A percentile compares a stretch with the other conserved stretches of the same genome.
phyloP scores from a whole-genome alignment of 2,113 vertebrate genomes.

The Gracilinanus agilis region DNA sequence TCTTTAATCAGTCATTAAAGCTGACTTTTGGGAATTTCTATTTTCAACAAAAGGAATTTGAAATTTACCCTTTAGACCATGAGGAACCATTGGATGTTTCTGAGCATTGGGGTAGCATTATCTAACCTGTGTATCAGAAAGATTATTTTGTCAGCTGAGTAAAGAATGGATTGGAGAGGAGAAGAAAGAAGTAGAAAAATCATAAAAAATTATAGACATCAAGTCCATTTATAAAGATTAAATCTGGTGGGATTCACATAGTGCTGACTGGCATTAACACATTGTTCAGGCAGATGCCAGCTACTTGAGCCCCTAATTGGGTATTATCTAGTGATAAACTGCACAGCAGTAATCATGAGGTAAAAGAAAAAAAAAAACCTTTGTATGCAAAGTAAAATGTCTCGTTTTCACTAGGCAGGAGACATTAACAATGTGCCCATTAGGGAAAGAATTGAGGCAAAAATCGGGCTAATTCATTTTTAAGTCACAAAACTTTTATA shows the following conservation, averaged over 20 bases:
- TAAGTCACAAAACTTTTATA: too few species aligned
- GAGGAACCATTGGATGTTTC: not conserved
- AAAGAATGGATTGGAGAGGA: not conserved
- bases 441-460: too few species aligned
- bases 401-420: too few species aligned
- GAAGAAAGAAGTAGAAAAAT: not conserved
- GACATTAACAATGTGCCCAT: too few species aligned
- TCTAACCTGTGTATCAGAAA: not conserved
- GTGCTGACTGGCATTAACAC: constrained; percentile 14
- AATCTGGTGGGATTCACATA: not conserved
- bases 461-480: too few species aligned
- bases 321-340: constrained; percentile 6
- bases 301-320: not conserved
- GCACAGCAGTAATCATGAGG: not conserved
- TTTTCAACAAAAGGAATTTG: not conserved
- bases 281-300: constrained; percentile 42
- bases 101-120: not conserved
- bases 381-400: too few species aligned
- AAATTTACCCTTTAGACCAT: not conserved
- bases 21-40: not conserved
- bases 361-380: too few species aligned
- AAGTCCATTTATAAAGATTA: constrained; percentile 38
- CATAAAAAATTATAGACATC: not conserved
- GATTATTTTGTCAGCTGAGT: not conserved
- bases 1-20: not conserved